These are phyloP conservation scores for Sphyrna mokarran DNA, from an alignment of 2,113 vertebrate species.

Conservation along the genomic window DNA sequence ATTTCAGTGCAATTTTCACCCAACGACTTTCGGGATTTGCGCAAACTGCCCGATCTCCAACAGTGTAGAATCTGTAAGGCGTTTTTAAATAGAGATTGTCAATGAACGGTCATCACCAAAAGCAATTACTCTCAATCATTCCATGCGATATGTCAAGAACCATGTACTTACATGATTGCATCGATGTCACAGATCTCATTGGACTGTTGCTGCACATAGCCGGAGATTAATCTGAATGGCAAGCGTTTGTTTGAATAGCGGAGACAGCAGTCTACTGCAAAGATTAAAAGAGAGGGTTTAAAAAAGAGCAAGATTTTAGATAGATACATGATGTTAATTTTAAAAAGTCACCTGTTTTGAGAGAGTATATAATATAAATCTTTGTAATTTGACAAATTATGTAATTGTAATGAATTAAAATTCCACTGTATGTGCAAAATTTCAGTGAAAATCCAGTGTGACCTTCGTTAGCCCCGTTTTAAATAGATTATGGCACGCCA, in stretches of 20 bases:
- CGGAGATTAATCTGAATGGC: background rate
- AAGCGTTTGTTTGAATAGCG: background rate
- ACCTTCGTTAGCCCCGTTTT: background rate
- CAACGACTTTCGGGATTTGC: background rate
- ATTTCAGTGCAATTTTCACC: background rate
- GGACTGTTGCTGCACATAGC: conserved; percentile 13
- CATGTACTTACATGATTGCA: conserved; percentile 23
- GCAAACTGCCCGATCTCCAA: background rate
- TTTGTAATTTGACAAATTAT: background rate
- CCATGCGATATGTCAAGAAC: background rate
- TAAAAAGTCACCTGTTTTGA: background rate
- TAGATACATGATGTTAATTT: background rate
- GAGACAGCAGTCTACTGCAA: conserved; percentile 6
- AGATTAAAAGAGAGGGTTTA: background rate
- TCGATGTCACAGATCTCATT: conserved; percentile 32
- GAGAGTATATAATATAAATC: background rate
- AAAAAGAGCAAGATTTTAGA: background rate
- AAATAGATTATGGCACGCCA: background rate
- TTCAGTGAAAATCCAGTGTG: background rate
- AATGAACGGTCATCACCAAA: background rate
- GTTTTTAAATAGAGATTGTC: background rate
- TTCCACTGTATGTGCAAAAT: background rate
- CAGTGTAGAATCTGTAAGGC: conserved; percentile 6
- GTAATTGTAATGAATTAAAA: background rate
- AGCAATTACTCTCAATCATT: background rate